phyloP scores from a whole-genome alignment of 2,797 vertebrate species.

The Platalea minor region DNA sequence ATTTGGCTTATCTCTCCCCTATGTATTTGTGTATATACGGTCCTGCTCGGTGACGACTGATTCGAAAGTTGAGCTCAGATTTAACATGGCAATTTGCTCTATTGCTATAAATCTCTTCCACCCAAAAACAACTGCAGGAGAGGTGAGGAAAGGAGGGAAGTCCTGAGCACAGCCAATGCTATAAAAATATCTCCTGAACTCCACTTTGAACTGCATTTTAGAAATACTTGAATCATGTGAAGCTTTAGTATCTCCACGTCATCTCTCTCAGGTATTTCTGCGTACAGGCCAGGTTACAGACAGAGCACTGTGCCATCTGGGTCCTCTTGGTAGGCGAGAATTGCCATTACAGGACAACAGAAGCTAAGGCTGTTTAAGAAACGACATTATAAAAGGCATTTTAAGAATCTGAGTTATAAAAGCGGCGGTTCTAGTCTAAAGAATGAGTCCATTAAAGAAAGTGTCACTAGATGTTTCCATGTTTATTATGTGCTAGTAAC shows the following conservation, averaged over 20 bases:
- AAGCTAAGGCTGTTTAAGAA: not conserved
- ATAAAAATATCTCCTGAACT: not conserved
- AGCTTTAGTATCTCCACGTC: not conserved
- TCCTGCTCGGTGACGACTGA: not conserved
- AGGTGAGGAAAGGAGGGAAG: not conserved
- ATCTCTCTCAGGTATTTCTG: not conserved
- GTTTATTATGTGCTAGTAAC: conserved; percentile 57
- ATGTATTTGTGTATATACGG: not conserved
- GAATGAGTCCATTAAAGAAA: conserved; percentile 53
- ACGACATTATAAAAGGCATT: not conserved
- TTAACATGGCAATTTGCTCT: conserved; percentile 10
- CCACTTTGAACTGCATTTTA: not conserved
- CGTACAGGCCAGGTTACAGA: not conserved
- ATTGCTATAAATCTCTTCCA: not conserved
- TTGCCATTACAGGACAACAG: not conserved
- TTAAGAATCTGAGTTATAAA: conserved; percentile 31
- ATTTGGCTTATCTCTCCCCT: conserved; percentile 9
- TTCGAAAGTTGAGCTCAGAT: conserved; percentile 7
- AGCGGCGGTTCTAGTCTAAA: conserved; percentile 25
- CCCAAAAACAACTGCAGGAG: not conserved
- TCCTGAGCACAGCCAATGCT: not conserved
- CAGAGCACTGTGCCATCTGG: rapidly evolving
- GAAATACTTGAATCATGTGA: not conserved
- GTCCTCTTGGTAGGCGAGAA: not conserved
- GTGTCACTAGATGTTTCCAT: conserved; percentile 44